Percentiles rank a stretch among this genome's conserved stretches.
These are phyloP conservation scores for Hormaphis cornu DNA, from an alignment of 1,140 invertebrate species.

Conservation along the genomic window DNA sequence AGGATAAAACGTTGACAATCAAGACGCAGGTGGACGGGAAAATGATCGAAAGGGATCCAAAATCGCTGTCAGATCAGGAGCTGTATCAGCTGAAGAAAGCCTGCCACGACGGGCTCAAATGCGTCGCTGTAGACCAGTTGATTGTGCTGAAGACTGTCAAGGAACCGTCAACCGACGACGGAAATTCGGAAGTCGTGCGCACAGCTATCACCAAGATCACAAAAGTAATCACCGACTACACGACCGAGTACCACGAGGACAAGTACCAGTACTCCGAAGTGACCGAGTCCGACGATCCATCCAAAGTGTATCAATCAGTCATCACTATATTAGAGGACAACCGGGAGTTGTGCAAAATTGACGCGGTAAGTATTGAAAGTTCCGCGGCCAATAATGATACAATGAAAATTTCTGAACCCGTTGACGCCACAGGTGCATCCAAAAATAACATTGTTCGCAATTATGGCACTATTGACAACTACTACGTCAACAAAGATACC, in stretches of 20 bases:
- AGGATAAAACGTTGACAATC: neutral
- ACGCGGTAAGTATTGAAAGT: too few relatives aligned
- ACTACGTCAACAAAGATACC: neutral
- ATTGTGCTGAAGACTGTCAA: neutral
- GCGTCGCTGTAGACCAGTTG: conserved; percentile 1
- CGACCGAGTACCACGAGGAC: neutral
- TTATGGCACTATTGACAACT: neutral
- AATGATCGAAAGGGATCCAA: neutral
- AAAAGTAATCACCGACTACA: neutral
- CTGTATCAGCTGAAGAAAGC: neutral
- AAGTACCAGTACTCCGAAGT: neutral
- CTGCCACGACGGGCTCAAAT: neutral
- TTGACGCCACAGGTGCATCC: too few relatives aligned
- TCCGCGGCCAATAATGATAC: too few relatives aligned
- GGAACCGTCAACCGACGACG: too few relatives aligned
- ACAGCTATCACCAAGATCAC: neutral
- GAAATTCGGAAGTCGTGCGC: neutral
- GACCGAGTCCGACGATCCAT: neutral
- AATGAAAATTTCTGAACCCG: too few relatives aligned
- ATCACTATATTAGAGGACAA: neutral
- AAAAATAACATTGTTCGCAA: too few relatives aligned
- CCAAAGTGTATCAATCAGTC: neutral
- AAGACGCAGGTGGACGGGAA: neutral
- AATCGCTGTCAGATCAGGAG: neutral
- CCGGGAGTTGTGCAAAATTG: neutral